These are phyloP conservation scores for Mastomys coucha DNA, from an alignment of 2,113 vertebrate genomes.

Conservation along the genomic window DNA sequence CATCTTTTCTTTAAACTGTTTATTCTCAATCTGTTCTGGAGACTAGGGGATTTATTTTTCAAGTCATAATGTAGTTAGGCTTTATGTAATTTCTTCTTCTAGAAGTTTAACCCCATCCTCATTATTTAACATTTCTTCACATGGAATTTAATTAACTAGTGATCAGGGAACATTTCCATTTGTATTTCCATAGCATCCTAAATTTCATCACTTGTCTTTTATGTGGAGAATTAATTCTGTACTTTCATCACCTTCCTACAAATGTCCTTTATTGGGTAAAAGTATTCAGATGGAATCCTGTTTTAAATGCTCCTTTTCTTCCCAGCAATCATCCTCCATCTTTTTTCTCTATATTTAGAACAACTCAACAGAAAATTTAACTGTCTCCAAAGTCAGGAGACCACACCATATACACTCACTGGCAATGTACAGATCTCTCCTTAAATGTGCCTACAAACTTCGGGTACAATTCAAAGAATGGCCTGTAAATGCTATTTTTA, in stretches of 20 bases:
- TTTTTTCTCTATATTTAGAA: conserved; percentile 59
- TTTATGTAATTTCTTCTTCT: conserved; percentile 30
- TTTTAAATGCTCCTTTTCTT: conserved; percentile 47
- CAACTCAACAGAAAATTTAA: conserved; percentile 61
- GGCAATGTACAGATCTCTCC: conserved; percentile 34
- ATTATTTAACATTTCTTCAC: conserved; percentile 55
- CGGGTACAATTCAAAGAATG: conserved; percentile 5
- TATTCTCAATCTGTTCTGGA: conserved; percentile 12
- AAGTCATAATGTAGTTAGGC: background rate
- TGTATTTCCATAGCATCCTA: conserved; percentile 43
- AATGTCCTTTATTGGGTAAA: conserved; percentile 34
- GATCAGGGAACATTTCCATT: conserved; percentile 30
- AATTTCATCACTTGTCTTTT: background rate
- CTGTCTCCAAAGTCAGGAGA: conserved; percentile 33
- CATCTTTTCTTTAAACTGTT: conserved; percentile 37
- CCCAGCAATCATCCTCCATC: background rate
- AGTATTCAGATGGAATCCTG: conserved; percentile 8
- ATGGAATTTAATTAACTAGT: conserved; percentile 51
- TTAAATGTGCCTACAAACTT: background rate
- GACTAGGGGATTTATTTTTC: conserved; percentile 59
- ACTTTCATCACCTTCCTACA: conserved; percentile 44
- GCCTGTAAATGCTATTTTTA: conserved; percentile 47
- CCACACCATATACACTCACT: background rate
- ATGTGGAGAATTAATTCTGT: conserved; percentile 25
- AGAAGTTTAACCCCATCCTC: conserved; percentile 50